These are phyloP conservation scores for Sphaerophoria rueppellii DNA, from an alignment of 2,888 invertebrate genomes.

Conservation along the genomic window DNA sequence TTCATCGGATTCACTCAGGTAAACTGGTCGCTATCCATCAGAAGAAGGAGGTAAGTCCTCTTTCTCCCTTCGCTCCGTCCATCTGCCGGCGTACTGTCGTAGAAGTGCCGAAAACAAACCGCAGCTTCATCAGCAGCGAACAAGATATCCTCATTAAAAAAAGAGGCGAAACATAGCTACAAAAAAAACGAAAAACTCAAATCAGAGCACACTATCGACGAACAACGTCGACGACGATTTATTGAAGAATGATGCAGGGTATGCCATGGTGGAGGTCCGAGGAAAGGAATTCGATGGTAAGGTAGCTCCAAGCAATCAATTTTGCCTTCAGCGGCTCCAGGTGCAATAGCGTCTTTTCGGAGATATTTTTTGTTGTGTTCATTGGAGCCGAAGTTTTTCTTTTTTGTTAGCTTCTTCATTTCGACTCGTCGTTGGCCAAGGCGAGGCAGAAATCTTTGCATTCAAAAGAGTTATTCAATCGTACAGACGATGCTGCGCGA, in stretches of 20 bases:
- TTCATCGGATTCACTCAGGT: conserved; percentile 68
- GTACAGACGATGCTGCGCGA: conserved; percentile 22
- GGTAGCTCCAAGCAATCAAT: conserved; percentile 12
- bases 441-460: conserved; percentile 53
- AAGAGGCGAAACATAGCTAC: conserved; percentile 13
- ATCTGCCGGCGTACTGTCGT: background rate
- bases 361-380: conserved; percentile 14
- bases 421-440: conserved; percentile 11
- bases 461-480: conserved; percentile 60
- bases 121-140: conserved; percentile 65
- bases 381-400: conserved; percentile 30
- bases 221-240: background rate
- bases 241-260: conserved; percentile 13
- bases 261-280: background rate
- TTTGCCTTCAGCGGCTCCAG: conserved; percentile 32
- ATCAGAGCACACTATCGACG: conserved; percentile 63
- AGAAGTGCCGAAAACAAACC: conserved; percentile 67
- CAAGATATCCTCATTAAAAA: conserved; percentile 69
- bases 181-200: conserved; percentile 60
- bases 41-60: background rate
- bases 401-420: conserved; percentile 51
- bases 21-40: conserved; percentile 35
- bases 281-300: background rate
- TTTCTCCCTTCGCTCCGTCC: conserved; percentile 9
- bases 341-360: conserved; percentile 56